These are phyloP conservation scores for Ectemnius cavifrons DNA, from an alignment of 2,888 invertebrate species.

Conservation along the genomic window DNA sequence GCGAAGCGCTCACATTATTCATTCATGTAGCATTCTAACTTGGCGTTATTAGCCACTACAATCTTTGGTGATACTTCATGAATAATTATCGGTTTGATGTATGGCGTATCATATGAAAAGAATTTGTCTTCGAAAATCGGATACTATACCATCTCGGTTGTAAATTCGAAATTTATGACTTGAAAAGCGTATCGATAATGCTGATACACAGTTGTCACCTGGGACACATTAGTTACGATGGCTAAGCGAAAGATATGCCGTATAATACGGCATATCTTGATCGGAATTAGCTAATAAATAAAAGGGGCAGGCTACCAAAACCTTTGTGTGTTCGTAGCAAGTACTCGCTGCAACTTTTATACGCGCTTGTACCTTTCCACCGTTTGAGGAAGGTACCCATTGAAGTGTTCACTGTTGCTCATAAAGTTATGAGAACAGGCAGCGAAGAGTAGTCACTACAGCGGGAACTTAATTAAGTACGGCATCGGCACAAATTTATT, in stretches of 20 bases:
- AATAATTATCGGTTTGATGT: conserved; percentile 43
- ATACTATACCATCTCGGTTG: background rate
- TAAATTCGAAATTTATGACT: conserved; percentile 37
- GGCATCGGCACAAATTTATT: conserved; percentile 49
- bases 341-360: conserved; percentile 65
- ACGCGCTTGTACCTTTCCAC: conserved; percentile 61
- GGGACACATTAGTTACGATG: conserved; percentile 25
- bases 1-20: conserved; percentile 39
- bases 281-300: conserved; percentile 52
- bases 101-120: conserved; percentile 35
- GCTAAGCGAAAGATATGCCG: conserved; percentile 34
- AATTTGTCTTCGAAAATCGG: conserved; percentile 42
- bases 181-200: conserved; percentile 45
- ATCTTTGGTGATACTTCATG: conserved; percentile 41
- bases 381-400: conserved; percentile 64
- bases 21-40: conserved; percentile 44
- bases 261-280: conserved; percentile 48
- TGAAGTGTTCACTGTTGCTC: conserved; percentile 72
- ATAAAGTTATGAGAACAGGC: conserved; percentile 62
- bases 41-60: conserved; percentile 39
- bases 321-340: conserved; percentile 72
- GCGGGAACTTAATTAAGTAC: conserved; percentile 33
- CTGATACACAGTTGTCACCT: conserved; percentile 29
- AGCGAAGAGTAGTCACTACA: conserved; percentile 59
- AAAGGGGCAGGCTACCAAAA: conserved; percentile 63